These are phyloP conservation scores for Gallinago nigripennis DNA, from an alignment of 2,797 vertebrate species.

Conservation along the genomic window DNA sequence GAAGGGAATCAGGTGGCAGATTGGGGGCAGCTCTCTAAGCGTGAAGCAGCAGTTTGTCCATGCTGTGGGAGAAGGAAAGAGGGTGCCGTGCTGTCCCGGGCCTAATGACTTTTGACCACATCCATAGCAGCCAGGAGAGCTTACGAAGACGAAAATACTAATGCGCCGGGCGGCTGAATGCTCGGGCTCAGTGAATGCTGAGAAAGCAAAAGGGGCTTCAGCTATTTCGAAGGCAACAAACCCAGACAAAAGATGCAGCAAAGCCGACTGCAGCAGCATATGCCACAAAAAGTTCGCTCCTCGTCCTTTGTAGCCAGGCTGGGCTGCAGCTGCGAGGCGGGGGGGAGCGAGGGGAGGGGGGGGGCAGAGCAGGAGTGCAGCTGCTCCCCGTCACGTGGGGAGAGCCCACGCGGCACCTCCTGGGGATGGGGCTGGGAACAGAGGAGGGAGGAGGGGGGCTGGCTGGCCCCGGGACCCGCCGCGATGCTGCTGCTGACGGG, in stretches of 20 bases:
- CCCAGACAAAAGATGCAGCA: slow-evolving; percentile 51
- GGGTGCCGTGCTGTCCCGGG: not conserved
- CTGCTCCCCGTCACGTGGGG: slow-evolving; percentile 49
- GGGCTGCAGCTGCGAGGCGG: slow-evolving; percentile 53
- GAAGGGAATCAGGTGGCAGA: not conserved
- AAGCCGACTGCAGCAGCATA: slow-evolving; percentile 35
- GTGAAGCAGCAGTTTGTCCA: not conserved
- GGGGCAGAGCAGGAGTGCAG: slow-evolving; percentile 41
- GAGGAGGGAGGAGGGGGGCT: not conserved
- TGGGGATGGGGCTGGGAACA: not conserved
- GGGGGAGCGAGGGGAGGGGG: not conserved
- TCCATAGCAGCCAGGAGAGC: not conserved
- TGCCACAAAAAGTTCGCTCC: slow-evolving; percentile 51
- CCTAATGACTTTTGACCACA: not conserved
- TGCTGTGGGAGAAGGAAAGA: not conserved
- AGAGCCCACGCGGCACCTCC: slow-evolving; percentile 31
- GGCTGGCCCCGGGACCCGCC: not conserved
- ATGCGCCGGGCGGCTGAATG: not conserved
- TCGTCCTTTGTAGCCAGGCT: slow-evolving; percentile 49
- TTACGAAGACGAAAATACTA: not conserved
- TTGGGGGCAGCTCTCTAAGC: not conserved
- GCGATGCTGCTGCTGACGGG: not conserved
- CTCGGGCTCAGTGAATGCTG: not conserved
- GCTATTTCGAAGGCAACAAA: slow-evolving; percentile 18
- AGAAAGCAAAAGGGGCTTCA: slow-evolving; percentile 18